Conservation (phyloP, 2,888 invertebrate genomes). For the Mactromeris polynyma region DNA sequence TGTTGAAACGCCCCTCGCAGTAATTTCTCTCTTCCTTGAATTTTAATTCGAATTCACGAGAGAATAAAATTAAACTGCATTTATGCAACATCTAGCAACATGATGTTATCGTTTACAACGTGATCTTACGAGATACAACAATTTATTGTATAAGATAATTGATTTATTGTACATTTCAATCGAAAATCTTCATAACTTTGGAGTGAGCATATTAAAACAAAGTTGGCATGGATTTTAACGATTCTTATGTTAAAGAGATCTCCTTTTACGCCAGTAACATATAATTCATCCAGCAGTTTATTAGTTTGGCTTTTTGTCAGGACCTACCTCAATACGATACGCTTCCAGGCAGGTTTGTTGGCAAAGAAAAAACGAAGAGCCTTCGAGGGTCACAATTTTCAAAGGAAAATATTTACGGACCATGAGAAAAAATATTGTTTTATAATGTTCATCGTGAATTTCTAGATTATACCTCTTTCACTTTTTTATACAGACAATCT, state of each 20-base stretch:
- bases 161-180: background rate
- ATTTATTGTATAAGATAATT: constrained; percentile 3
- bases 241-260: constrained; percentile 19
- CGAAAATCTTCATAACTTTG: constrained; percentile 3
- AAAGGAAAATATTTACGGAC: background rate
- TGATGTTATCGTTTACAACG: background rate
- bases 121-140: background rate
- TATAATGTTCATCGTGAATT: background rate
- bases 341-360: background rate
- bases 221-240: constrained; percentile 31
- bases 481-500: background rate
- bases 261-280: constrained; percentile 15
- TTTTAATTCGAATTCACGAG: background rate
- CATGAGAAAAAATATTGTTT: constrained; percentile 3
- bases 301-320: constrained; percentile 28
- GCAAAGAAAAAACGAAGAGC: background rate
- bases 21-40: background rate
- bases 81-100: background rate
- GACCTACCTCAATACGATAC: constrained; percentile 12
- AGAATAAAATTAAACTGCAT: background rate
- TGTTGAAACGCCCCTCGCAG: background rate
- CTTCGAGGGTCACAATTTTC: constrained; percentile 21
- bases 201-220: background rate
- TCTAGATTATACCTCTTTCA: background rate
- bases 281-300: constrained; percentile 19